Evolutionary conservation across 1,140 invertebrate genomes (phyloP).

Genomic region (Aethina tumida): DNA sequence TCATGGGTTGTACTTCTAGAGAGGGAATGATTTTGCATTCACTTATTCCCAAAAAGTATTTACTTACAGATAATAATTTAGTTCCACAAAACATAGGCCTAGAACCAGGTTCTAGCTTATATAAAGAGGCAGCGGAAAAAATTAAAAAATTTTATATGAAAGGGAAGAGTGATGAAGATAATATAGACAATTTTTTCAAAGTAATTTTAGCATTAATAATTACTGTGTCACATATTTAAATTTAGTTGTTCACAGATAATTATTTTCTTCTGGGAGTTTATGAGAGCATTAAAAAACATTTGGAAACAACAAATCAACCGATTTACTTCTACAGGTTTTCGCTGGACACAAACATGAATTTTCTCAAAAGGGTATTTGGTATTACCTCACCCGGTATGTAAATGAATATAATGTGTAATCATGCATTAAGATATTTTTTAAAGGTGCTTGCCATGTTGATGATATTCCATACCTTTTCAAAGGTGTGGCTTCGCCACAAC

Average conservation of each 20-base stretch:
- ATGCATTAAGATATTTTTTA: too few species aligned
- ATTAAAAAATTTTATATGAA: slow-evolving; percentile 44
- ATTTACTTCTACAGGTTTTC: too few species aligned
- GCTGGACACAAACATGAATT: too few species aligned
- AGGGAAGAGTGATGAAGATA: slow-evolving; percentile 36
- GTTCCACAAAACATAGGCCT: slow-evolving; percentile 38
- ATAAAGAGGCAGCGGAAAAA: slow-evolving; percentile 36
- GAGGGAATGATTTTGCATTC: slow-evolving; percentile 33
- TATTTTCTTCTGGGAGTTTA: slow-evolving; percentile 3
- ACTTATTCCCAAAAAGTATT: slow-evolving; percentile 37
- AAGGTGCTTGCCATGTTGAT: too few species aligned
- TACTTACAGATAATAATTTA: slow-evolving; percentile 37
- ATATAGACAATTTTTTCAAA: slow-evolving; percentile 21
- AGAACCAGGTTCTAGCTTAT: slow-evolving; percentile 34
- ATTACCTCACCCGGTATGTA: too few species aligned
- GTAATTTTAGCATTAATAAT: slow-evolving; percentile 15
- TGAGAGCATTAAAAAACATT: background rate
- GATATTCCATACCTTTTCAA: too few species aligned
- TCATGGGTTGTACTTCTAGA: slow-evolving; percentile 41
- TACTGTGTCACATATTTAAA: background rate
- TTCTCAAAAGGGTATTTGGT: too few species aligned
- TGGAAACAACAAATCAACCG: background rate
- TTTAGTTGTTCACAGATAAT: slow-evolving; percentile 6
- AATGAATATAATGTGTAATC: too few species aligned
- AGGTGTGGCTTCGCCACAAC: too few species aligned